Base-by-base conservation (phyloP, 2,888 invertebrate species). In the Lepetodrilus schrolli region DNA sequence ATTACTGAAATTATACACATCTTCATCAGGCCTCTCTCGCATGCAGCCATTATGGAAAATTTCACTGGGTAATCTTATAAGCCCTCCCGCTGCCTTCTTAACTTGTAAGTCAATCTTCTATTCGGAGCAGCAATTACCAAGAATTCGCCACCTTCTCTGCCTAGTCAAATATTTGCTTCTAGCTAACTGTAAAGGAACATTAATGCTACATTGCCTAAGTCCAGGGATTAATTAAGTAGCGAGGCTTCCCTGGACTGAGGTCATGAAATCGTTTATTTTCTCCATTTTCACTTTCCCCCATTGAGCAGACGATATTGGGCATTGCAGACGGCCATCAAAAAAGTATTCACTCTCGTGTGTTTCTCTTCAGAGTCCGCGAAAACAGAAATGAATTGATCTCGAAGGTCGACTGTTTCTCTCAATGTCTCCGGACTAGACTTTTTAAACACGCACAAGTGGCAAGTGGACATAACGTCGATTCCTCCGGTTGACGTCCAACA, bases 181-280 rank as follows among this genome's bases (percentile, higher is more conserved):
- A 47, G 68, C 68, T 68, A 68, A 68, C 68, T 68, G 47, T 23
- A 68, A 68, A 68, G 68, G 68, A 68, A 68, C 68, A 68, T 68
- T 68, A 68, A 68, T 68, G 68, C 26, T 43, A 68, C 68, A 68
- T 68, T 47, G 47, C 68, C 47, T 38, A 47, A 47, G 68, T 38
- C 68, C 43, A 21, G 68, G 47, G 68, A 68, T 68, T 68, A 68
- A 68, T 68, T 68, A 68, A 68, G 47, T 68, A 47, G 38, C 68
- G 30, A 23, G 47, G 47, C 43, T 47, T 68, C 68, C 23, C 13
- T 43, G 23, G 47, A n/a, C 68, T 23, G 8, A 30, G 43, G 68
- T 38, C 47, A 47, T 47, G 47, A 68, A 68, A 68, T 47, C 43
- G 43, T 68, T 68, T 68, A 47, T 68, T 68, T 68, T 47, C 47